Base-by-base conservation (phyloP, 2,113 vertebrate species). In the Aldabrachelys gigantea region DNA sequence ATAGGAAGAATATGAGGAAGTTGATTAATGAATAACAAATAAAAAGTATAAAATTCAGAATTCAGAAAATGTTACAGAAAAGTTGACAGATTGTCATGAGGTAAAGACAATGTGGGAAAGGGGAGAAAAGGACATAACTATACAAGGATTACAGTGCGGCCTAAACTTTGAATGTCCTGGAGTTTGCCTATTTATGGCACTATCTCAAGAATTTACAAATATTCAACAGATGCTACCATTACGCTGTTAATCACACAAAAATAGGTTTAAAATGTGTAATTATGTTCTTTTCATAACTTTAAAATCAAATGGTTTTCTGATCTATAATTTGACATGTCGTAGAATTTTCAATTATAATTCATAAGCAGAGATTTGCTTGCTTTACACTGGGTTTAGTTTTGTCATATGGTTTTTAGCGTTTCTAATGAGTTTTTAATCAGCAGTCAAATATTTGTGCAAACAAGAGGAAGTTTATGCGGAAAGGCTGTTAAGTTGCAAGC, bases 171-270 rank as follows among this genome's bases (percentile, higher is more conserved):
- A 47, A 72, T 85, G 17, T 76, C 62, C 14, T 90, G 80, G 87
- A 62, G 56, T 89, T 91, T 10, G 24, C 83, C 93, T 72, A 53
- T 76, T 89, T 94, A 87, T 21, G 5, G 5, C 85, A 65, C 27
- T 69, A 27, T 49, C 76, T 52, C 41, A 94, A 91, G 82, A 82
- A 89, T 88, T 62, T 69, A 2, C 19, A 27, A 49, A 79, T 0
- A 2, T 87, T 2, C 8, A 85, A 81, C 24, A 90, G 44, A 78
- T 9, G 75, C 53, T 91, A 62, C 76, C 91, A 91, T 84, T 35
- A 80, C 24, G 54, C 78, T 82, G 75, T 47, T 95, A 87, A 80
- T 85, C 93, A 90, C 27, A 79, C 38, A 72, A 91, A 72, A 90
- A 93, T 78, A 91, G 84, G 62, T 82, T 29, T 29, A 78, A 25